Conservation (phyloP, 2,113 vertebrate species). For the Equus quagga region DNA sequence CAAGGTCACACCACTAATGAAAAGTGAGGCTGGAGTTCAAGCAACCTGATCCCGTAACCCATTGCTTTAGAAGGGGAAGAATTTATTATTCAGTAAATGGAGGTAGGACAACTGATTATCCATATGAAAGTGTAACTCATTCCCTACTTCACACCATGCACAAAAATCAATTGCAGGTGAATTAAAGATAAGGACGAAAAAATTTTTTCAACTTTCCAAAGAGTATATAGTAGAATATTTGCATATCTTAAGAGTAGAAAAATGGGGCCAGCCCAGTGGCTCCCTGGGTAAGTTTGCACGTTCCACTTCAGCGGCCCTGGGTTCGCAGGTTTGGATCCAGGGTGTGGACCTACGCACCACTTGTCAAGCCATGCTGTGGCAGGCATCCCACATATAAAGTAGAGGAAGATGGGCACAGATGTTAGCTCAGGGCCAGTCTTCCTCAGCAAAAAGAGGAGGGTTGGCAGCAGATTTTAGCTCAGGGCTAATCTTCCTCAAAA, state of each 20-base stretch:
- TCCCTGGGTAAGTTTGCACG: too few relatives aligned
- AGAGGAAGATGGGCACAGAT: too few relatives aligned
- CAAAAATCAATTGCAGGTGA: neutral
- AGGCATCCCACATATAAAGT: too few relatives aligned
- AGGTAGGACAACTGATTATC: neutral
- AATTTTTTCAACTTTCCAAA: neutral
- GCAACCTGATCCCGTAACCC: neutral
- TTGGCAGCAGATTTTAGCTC: too few relatives aligned
- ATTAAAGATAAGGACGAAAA: neutral
- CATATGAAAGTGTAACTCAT: neutral
- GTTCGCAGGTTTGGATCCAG: too few relatives aligned
- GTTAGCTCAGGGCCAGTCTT: too few relatives aligned
- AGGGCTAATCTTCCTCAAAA: too few relatives aligned
- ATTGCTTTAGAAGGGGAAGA: neutral
- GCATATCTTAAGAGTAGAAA: neutral
- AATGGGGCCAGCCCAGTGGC: too few relatives aligned
- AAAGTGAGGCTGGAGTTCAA: neutral
- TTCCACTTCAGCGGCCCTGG: too few relatives aligned
- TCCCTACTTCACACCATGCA: neutral
- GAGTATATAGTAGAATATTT: neutral
- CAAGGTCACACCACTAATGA: neutral
- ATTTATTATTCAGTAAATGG: neutral
- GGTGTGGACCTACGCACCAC: too few relatives aligned
- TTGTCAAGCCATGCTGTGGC: too few relatives aligned
- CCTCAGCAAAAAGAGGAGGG: too few relatives aligned